Base-by-base conservation (phyloP, 2,797 vertebrate genomes). In the Cyclopterus lumpus region DNA sequence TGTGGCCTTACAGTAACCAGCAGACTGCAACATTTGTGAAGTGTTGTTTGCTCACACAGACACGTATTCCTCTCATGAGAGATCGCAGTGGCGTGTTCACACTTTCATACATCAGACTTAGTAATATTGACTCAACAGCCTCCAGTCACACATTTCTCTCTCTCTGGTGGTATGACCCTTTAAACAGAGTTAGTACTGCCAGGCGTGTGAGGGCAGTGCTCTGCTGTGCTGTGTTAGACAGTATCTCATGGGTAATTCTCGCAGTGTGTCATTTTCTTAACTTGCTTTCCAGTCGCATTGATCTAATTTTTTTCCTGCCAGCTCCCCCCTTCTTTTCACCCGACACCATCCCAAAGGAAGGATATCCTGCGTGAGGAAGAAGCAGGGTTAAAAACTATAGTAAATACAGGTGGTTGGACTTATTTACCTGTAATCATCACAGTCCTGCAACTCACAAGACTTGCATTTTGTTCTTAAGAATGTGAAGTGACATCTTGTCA, bases 71-170 rank as follows among this genome's bases (percentile, higher is more conserved):
- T 84, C 85, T 81, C 28, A 3, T 62, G 71, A 83, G 88, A 73
- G 51, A 69, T 34, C 32, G 8, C 51, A 40, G 64, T 67, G 3
- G 11, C 34, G 26, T 82, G 79, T 89, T 91, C 86, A 83, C 84
- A 88, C 88, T 75, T 88, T 82, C 67, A 51, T 80, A 69, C 82
- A 82, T 84, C 85, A 74, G 65, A 16, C 70, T 67, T 81, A 86
- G 82, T 82, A 81, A 83, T 84, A 88, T 87, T 88, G 86, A 91
- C 84, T 89, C 89, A 84, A 86, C 84, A 85, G 85, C 87, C 84
- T 86, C 73, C 67, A 80, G 85, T 92, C 88, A 90, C 90, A 88
- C 84, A 24, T 89, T 87, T 86, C 26, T 28, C 26, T 78, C 83
- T 28, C 87, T 84, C 90, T 81, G 79, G 90, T 88, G 90, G 77